These are phyloP conservation scores for Orchesella flavescens DNA, from an alignment of 2,888 invertebrate genomes.

Conservation along the genomic window DNA sequence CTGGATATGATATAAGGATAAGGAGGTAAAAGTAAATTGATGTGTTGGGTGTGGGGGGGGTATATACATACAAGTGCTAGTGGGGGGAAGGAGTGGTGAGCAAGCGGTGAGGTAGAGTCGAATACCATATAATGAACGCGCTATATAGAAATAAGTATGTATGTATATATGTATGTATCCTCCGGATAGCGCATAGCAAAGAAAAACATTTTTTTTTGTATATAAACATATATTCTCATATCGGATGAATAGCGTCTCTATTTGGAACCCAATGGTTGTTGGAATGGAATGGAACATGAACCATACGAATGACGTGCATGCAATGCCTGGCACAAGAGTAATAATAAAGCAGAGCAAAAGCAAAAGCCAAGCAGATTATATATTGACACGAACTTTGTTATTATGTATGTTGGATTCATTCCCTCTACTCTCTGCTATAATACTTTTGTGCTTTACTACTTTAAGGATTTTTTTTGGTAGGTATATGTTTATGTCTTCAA, in stretches of 20 bases:
- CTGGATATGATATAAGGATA: constrained; percentile 31
- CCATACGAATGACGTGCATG: constrained; percentile 15
- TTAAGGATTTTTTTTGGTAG: constrained; percentile 19
- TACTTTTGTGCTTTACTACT: neutral
- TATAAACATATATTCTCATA: no score
- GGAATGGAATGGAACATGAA: constrained; percentile 43
- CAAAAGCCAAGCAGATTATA: constrained; percentile 47
- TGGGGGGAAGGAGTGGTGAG: constrained; percentile 32
- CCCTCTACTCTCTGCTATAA: neutral
- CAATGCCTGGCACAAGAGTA: constrained; percentile 28
- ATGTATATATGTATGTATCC: neutral
- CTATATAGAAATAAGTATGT: neutral
- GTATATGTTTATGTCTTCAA: constrained; percentile 24
- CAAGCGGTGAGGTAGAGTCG: neutral
- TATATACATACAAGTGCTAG: constrained; percentile 8
- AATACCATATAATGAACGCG: neutral
- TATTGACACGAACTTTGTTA: constrained; percentile 57
- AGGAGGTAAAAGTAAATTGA: constrained; percentile 36
- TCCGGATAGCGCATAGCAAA: no score
- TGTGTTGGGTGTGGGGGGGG: constrained; percentile 26
- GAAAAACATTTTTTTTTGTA: no score
- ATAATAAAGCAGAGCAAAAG: constrained; percentile 40
- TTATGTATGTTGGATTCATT: neutral
- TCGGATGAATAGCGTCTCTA: neutral
- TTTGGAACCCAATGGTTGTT: constrained; percentile 30